phyloP scores from a whole-genome alignment of 2,888 invertebrate species.

The Megalurothrips usitatus region DNA sequence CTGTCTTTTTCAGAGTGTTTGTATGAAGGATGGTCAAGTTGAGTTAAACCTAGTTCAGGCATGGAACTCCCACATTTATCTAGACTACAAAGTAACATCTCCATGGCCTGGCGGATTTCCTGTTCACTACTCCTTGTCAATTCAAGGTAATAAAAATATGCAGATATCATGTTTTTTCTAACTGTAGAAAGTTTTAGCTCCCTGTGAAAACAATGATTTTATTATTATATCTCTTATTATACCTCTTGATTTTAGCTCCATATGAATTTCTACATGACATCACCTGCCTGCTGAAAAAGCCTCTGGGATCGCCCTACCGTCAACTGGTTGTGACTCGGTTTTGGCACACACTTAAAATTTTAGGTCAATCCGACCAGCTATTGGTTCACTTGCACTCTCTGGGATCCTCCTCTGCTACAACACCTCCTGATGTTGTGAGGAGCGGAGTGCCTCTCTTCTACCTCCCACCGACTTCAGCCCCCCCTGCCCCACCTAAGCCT shows the following conservation, averaged over 20 bases:
- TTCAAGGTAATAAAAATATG: constrained; percentile 44
- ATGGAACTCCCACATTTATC: constrained; percentile 66
- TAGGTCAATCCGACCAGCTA: constrained; percentile 61
- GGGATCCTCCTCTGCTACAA: constrained; percentile 55
- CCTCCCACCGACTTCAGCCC: constrained; percentile 48
- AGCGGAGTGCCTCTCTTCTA: constrained; percentile 68
- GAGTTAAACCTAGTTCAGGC: constrained; percentile 63
- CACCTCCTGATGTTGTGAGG: constrained; percentile 63
- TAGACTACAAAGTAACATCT: constrained; percentile 61
- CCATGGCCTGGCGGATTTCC: constrained; percentile 53
- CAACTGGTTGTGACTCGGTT: constrained; percentile 62
- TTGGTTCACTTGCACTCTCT: constrained; percentile 69
- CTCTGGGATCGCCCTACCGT: constrained; percentile 59
- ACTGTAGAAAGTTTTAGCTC: constrained; percentile 27
- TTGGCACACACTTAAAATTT: constrained; percentile 59
- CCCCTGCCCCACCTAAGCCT: constrained; percentile 44
- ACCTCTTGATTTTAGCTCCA: constrained; percentile 48
- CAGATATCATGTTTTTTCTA: constrained; percentile 14
- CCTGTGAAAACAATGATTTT: not conserved
- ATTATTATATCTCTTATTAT: constrained; percentile 3
- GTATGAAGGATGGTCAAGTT: constrained; percentile 52
- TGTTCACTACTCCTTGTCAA: constrained; percentile 48
- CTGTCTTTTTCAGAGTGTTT: constrained; percentile 50
- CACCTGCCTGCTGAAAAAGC: constrained; percentile 59
- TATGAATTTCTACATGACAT: constrained; percentile 73